Conservation (phyloP, 2,113 vertebrate genomes). For the Tetrao urogallus region DNA sequence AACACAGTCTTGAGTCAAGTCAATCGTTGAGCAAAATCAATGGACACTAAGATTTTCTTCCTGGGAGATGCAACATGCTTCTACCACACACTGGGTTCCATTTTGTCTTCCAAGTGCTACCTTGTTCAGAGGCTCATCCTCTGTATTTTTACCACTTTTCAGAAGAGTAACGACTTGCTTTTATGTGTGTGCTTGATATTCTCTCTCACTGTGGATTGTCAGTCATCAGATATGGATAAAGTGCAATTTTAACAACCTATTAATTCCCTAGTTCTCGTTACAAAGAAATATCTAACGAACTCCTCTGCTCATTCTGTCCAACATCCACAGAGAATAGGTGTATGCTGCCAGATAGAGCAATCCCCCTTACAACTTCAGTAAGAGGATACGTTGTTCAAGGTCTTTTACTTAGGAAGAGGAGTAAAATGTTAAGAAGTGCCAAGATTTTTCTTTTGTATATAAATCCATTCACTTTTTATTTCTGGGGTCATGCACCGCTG, state of each 20-base stretch:
- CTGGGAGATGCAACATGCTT: background rate
- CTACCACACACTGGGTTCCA: background rate
- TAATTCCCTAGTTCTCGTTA: background rate
- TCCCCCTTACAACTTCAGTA: background rate
- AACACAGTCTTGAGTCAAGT: background rate
- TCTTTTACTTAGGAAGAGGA: slow-evolving; percentile 51
- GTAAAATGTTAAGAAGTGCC: slow-evolving; percentile 42
- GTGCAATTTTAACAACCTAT: background rate
- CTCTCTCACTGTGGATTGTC: background rate
- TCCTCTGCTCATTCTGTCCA: background rate
- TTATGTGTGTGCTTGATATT: background rate
- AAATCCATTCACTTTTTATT: slow-evolving; percentile 47
- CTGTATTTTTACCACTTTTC: background rate
- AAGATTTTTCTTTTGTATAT: slow-evolving; percentile 22
- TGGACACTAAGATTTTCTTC: background rate
- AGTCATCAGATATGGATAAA: background rate
- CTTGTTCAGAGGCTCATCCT: background rate
- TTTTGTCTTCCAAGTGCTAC: background rate
- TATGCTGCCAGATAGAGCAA: background rate
- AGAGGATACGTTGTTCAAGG: slow-evolving; percentile 41
- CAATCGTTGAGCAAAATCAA: background rate
- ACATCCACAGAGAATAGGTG: background rate
- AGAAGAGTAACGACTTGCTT: background rate
- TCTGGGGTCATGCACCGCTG: slow-evolving; percentile 28
- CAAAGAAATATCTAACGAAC: background rate